Evolutionary conservation across 2,888 invertebrate species (phyloP).

Genomic region (Euclidia mi): DNA sequence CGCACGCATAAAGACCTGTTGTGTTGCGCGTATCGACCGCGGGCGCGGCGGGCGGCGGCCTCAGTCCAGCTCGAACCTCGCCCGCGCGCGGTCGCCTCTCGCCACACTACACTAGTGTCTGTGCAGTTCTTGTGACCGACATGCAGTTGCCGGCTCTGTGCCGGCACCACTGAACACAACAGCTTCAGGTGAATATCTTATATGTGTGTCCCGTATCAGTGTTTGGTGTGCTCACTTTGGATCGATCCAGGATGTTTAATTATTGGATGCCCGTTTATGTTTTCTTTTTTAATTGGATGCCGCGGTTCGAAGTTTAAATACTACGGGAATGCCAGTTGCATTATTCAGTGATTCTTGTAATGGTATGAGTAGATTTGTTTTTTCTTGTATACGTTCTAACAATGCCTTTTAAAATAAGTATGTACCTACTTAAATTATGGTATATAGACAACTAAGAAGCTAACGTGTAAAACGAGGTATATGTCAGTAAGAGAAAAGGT

Average conservation of each 20-base stretch:
- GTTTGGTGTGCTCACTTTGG: constrained; percentile 15
- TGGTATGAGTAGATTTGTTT: too few relatives aligned
- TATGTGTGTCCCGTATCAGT: constrained; percentile 14
- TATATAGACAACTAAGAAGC: background rate
- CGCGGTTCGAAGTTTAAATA: too few relatives aligned
- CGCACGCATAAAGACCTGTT: constrained; percentile 87
- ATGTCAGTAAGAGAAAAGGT: background rate
- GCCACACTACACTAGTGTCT: constrained; percentile 40
- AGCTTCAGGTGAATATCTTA: constrained; percentile 70
- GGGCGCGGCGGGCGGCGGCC: constrained; percentile 54
- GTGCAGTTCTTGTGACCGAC: constrained; percentile 63
- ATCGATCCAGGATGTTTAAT: constrained; percentile 12
- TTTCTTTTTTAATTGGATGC: too few relatives aligned
- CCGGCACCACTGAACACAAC: constrained; percentile 73
- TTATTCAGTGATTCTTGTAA: too few relatives aligned
- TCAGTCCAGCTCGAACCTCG: constrained; percentile 71
- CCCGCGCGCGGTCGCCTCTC: constrained; percentile 41
- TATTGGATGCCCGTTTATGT: too few relatives aligned
- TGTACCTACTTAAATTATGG: background rate
- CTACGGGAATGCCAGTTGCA: too few relatives aligned
- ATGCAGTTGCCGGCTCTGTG: constrained; percentile 76
- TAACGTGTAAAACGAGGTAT: background rate
- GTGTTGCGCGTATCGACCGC: constrained; percentile 77
- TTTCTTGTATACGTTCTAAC: too few relatives aligned
- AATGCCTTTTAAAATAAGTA: too few relatives aligned